Evolutionary conservation across 2,888 invertebrate species (phyloP).

Genomic region (Yponomeuta evonymella): DNA sequence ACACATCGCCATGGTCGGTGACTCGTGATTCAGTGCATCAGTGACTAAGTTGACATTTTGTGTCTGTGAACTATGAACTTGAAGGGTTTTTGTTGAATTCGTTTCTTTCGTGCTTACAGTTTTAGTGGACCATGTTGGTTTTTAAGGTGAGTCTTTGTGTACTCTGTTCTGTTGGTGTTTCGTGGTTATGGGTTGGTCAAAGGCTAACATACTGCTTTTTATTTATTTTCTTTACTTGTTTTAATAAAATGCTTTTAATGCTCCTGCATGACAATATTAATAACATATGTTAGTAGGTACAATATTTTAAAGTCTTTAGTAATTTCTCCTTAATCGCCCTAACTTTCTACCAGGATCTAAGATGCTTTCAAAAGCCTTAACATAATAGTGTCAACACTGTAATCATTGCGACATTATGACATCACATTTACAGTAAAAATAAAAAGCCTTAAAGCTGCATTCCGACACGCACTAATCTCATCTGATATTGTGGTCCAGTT

Average conservation of each 20-base stretch:
- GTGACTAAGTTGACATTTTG: slow-evolving; percentile 12
- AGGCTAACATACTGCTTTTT: not conserved
- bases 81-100: not conserved
- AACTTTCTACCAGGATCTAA: too few relatives aligned
- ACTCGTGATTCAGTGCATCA: slow-evolving; percentile 8
- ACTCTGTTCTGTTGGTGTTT: not conserved
- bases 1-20: slow-evolving; percentile 29
- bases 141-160: slow-evolving; percentile 15
- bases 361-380: not conserved
- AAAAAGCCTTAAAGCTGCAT: slow-evolving; percentile 9
- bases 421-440: not conserved
- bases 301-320: too few relatives aligned
- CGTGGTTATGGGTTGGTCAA: not conserved
- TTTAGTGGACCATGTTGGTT: slow-evolving; percentile 11
- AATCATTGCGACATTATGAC: not conserved
- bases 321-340: too few relatives aligned
- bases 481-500: slow-evolving; percentile 2
- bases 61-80: slow-evolving; percentile 11
- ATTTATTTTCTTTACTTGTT: not conserved
- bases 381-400: slow-evolving; percentile 5
- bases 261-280: too few relatives aligned
- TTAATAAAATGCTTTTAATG: too few relatives aligned
- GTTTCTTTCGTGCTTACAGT: not conserved
- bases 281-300: too few relatives aligned
- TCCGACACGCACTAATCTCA: slow-evolving; percentile 9